Evolutionary conservation across 2,888 invertebrate species (phyloP).

Genomic region (Empis livida): DNA sequence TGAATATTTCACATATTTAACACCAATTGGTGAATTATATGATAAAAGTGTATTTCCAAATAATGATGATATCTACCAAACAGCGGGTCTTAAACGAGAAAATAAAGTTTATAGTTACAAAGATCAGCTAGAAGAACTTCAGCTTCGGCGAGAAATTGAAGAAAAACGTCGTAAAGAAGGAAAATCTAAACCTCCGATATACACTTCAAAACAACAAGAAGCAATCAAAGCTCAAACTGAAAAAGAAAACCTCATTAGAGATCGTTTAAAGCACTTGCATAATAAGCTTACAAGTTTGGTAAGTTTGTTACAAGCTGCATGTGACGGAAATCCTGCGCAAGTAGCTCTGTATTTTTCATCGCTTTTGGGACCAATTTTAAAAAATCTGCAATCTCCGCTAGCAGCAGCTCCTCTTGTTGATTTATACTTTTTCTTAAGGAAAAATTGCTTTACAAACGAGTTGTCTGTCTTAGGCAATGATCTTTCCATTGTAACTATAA

Average conservation of each 20-base stretch:
- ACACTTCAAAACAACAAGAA: slow-evolving; percentile 86
- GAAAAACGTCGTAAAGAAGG: slow-evolving; percentile 74
- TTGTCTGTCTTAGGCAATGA: slow-evolving; percentile 41
- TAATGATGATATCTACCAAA: slow-evolving; percentile 27
- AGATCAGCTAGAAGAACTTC: slow-evolving; percentile 90
- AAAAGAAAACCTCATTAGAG: slow-evolving; percentile 69
- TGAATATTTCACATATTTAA: slow-evolving; percentile 68
- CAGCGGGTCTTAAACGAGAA: slow-evolving; percentile 69
- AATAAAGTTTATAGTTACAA: slow-evolving; percentile 94
- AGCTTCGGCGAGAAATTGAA: slow-evolving; percentile 82
- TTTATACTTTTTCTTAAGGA: slow-evolving; percentile 47
- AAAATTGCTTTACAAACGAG: slow-evolving; percentile 39
- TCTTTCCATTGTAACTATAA: slow-evolving; percentile 59
- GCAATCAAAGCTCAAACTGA: slow-evolving; percentile 72
- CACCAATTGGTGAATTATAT: slow-evolving; percentile 80
- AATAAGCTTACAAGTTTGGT: slow-evolving; percentile 24
- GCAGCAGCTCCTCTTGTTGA: slow-evolving; percentile 55
- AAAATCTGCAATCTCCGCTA: slow-evolving; percentile 57
- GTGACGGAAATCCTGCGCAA: slow-evolving; percentile 26
- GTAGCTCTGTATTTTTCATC: slow-evolving; percentile 27
- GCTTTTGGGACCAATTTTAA: slow-evolving; percentile 25
- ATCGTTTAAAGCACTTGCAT: slow-evolving; percentile 48
- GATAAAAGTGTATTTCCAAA: slow-evolving; percentile 69
- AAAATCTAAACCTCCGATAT: slow-evolving; percentile 55
- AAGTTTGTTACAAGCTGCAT: slow-evolving; percentile 28